A percentile compares a stretch with the other conserved stretches of the same genome.
These are phyloP conservation scores for Drosophila monieri DNA, from an alignment of 2,888 invertebrate genomes.

Conservation along the genomic window DNA sequence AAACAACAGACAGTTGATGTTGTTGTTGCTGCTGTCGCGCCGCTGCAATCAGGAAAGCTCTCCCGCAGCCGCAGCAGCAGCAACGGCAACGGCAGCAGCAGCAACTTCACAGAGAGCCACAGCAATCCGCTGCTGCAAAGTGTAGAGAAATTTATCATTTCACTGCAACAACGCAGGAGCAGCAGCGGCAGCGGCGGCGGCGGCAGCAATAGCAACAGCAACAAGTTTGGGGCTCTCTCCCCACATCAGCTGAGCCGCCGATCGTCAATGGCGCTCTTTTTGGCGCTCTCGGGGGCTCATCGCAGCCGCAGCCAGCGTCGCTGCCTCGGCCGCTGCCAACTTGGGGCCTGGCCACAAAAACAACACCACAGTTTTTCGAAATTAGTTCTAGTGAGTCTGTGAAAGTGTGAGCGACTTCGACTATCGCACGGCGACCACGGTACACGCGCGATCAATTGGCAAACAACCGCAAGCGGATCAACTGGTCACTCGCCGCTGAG, in stretches of 20 bases:
- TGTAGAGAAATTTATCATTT: constrained; percentile 82
- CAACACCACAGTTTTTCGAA: constrained; percentile 78
- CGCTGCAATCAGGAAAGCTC: constrained; percentile 73
- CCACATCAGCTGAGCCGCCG: constrained; percentile 48
- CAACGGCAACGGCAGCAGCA: constrained; percentile 11
- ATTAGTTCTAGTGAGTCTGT: constrained; percentile 83
- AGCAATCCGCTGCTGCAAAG: constrained; percentile 65
- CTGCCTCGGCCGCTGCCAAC: constrained; percentile 34
- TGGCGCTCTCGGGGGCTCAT: constrained; percentile 57
- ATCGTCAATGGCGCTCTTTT: constrained; percentile 36
- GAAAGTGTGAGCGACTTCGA: constrained; percentile 80
- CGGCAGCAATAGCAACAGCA: constrained; percentile 31
- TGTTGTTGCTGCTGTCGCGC: constrained; percentile 3
- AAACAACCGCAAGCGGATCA: constrained; percentile 44
- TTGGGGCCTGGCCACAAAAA: constrained; percentile 74
- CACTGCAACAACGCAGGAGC: constrained; percentile 55
- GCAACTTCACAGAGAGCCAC: constrained; percentile 37
- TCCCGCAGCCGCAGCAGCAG: constrained; percentile 29
- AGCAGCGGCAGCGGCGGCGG: constrained; percentile 20
- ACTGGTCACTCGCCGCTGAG: constrained; percentile 43
- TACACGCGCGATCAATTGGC: constrained; percentile 48
- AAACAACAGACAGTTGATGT: constrained; percentile 40
- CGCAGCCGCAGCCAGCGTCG: constrained; percentile 46
- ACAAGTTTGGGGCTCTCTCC: constrained; percentile 58
- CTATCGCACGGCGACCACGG: constrained; percentile 58